Base-by-base conservation (phyloP, 2,797 vertebrate species). In the Carapus acus region DNA sequence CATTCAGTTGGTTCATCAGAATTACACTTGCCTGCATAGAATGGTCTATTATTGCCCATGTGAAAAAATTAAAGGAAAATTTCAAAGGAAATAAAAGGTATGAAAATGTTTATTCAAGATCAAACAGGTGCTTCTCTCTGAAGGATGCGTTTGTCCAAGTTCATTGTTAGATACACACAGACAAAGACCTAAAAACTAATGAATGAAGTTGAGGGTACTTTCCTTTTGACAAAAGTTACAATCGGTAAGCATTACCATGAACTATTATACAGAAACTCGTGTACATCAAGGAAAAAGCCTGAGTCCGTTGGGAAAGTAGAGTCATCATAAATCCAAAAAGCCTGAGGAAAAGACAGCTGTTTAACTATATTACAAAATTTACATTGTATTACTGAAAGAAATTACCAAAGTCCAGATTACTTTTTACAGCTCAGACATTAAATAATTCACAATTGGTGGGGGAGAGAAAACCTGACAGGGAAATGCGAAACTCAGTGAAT, bases 11-110 rank as follows among this genome's bases (percentile, higher is more conserved):
- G 79, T 86, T 90, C 73, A 88, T 84, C 88, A 90, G 89, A 92
- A 92, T 89, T 91, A 90, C 90, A 92, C 88, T 90, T 92, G 90
- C 87, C 92, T 98, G 94, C 94, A 97, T 98, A 97, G 94, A 91
- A 93, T 86, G 89, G 88, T 86, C 85, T 86, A 91, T 95, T 92
- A 97, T 94, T 96, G 93, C 94, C 93, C 88, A 90, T 85, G 76
- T 84, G 86, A 86, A 86, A 85, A 86, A 83, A 69, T 71, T 73
- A 85, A 73, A 58, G 42, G 20, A 60, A 68, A 69, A 40, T 37
- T 58, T n/a, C n/a, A 54, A 75, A 67, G 49, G 54, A 73, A 74
- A 41, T 73, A 76, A 79, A 80, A 80, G 76, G 74, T 45, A 76
- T 77, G 24, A 27, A 27, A 27, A 27, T 5, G 49, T 76, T 80